Base-by-base conservation (phyloP, 2,797 vertebrate genomes). In the Micromesistius poutassou region DNA sequence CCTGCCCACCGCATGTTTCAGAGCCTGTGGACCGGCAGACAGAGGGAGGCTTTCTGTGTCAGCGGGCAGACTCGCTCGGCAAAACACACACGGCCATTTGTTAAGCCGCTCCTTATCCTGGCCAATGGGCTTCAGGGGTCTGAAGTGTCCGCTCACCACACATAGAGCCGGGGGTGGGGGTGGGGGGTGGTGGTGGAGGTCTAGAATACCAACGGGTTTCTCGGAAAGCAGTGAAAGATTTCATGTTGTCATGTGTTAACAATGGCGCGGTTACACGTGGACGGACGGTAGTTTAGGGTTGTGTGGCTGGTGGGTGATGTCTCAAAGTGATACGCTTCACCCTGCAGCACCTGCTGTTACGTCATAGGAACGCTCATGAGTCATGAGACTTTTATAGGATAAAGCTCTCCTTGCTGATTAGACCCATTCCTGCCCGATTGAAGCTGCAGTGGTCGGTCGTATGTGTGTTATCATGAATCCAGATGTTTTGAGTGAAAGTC, bases 1-100 rank as follows among this genome's bases (percentile, higher is more conserved):
- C 88, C 78, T 84, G 81, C 79, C 83, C 38, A n/a, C 89, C 78
- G 77, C 85, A 83, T 91, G 91, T 89, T 90, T 90, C 85, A 81
- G 50, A 25, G 83, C 83, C 80, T 30, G 76, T 12, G 19, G 81
- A 79, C 76, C 40, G 33, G 70, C 87, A 85, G 76, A 89, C 87
- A 87, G 89, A 91, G 78, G 85, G 82, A 68, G 83, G 74, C 88
- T 87, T 90, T 91, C 83, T 88, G 76, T 88, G 79, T 81, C 80
- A 35, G 74, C 79, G 74, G 86, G 85, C 86, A 80, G 80, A 78
- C 62, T 84, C 79, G 89, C 77, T 83, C 89, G 81, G 79, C 85
- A 79, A 78, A 81, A 80, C 84, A 88, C 77, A 82, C 82, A 71
- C 84, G 55, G 85, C 77, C 80, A 76, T 86, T 82, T 75, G 81